Conservation (phyloP, 2,113 vertebrate species). For the Indri indri region DNA sequence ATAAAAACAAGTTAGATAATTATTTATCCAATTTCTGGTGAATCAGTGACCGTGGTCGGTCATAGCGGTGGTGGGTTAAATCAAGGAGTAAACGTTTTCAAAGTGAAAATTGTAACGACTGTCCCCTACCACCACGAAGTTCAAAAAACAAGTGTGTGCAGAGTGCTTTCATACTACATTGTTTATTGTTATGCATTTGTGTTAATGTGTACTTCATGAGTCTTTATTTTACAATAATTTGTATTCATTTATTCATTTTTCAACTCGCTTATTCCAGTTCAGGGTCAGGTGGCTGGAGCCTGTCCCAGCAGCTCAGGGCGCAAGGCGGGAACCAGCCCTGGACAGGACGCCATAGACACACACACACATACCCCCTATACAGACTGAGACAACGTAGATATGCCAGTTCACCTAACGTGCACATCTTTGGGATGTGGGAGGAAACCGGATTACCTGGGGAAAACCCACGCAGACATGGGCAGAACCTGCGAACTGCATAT, state of each 20-base stretch:
- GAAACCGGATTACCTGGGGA: not conserved
- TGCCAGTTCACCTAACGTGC: not conserved
- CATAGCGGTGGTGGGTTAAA: not conserved
- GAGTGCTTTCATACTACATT: not conserved
- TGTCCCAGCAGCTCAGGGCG: not conserved
- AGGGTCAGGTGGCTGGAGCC: not conserved
- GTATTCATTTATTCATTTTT: not conserved
- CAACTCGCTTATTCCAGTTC: not conserved
- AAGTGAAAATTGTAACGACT: not conserved
- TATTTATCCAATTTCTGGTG: not conserved
- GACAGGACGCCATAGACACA: not conserved
- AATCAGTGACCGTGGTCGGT: not conserved
- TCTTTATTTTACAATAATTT: not conserved
- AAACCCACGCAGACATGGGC: not conserved
- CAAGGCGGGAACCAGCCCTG: not conserved
- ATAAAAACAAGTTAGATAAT: not conserved
- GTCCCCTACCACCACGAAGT: not conserved
- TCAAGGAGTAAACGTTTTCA: not conserved
- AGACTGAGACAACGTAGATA: not conserved
- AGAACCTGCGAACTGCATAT: not conserved
- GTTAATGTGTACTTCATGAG: not conserved
- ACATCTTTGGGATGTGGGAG: not conserved
- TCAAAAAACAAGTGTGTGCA: not conserved
- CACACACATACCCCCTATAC: fast-evolving
- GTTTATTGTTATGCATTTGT: not conserved